These are phyloP conservation scores for Calosoma granatense DNA, from an alignment of 1,140 invertebrate genomes.

Conservation along the genomic window DNA sequence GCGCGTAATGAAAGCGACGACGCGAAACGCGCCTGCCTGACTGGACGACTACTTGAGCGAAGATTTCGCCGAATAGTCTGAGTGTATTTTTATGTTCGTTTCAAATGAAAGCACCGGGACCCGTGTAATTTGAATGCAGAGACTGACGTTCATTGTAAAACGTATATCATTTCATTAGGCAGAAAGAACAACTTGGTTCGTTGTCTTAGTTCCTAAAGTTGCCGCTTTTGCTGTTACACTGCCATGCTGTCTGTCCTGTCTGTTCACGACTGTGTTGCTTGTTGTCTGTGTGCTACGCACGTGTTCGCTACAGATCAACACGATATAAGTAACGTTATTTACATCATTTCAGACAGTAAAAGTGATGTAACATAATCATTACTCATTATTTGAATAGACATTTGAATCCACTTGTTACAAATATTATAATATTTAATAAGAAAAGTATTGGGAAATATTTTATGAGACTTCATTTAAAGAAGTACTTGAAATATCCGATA, in stretches of 20 bases:
- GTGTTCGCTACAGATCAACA: no score
- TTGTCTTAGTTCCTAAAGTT: not conserved
- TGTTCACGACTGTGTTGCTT: no score
- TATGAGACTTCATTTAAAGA: no score
- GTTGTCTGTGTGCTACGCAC: no score
- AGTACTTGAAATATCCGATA: no score
- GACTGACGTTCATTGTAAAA: conserved; percentile 9
- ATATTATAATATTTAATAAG: no score
- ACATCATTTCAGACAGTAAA: not conserved
- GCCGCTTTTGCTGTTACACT: not conserved
- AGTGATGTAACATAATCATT: not conserved
- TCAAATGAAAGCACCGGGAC: conserved; percentile 26
- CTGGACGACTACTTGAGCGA: conserved; percentile 7
- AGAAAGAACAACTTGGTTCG: not conserved
- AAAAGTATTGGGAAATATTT: no score
- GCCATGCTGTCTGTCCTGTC: not conserved
- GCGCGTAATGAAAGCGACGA: conserved; percentile 5
- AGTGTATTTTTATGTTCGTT: conserved; percentile 28
- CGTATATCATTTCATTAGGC: conserved; percentile 8
- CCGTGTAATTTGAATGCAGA: conserved; percentile 22
- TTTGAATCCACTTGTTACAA: no score
- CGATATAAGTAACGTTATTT: not conserved
- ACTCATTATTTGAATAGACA: no score
- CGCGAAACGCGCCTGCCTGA: not conserved
- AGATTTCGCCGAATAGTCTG: conserved; percentile 12